Percentiles rank a stretch among this genome's conserved stretches.
These are phyloP conservation scores for Aeoliscus strigatus DNA, from an alignment of 2,797 vertebrate species.

Conservation along the genomic window DNA sequence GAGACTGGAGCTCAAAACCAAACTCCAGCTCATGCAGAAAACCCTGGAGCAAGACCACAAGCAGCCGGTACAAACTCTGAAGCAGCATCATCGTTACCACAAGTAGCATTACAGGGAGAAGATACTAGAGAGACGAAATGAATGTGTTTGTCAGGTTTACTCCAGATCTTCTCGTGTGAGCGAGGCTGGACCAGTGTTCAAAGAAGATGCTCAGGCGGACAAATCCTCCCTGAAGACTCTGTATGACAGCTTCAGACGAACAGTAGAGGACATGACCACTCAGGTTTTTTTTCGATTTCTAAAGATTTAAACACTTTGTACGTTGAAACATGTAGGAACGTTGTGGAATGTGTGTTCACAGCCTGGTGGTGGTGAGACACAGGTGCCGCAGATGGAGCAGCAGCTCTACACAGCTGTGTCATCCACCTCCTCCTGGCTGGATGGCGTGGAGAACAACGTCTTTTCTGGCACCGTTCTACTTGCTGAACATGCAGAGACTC, in stretches of 20 bases:
- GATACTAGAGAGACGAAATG: neutral
- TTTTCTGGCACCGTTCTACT: conserved; percentile 79
- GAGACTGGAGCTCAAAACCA: conserved; percentile 85
- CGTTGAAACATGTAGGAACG: neutral
- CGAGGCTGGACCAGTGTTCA: conserved; percentile 73
- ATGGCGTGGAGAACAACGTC: conserved; percentile 84
- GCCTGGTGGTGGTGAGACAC: conserved; percentile 63
- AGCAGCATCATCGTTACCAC: neutral
- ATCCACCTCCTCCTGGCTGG: conserved; percentile 87
- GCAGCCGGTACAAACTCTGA: conserved; percentile 73
- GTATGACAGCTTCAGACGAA: conserved; percentile 79
- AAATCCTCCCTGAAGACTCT: conserved; percentile 78
- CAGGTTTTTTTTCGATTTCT: conserved; percentile 39
- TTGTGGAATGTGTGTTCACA: conserved; percentile 15
- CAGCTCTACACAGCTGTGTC: conserved; percentile 85
- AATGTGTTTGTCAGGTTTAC: conserved; percentile 72
- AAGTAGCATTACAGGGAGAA: neutral
- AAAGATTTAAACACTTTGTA: neutral
- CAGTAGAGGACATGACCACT: conserved; percentile 75
- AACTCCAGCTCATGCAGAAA: conserved; percentile 84
- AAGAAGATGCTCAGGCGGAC: conserved; percentile 74
- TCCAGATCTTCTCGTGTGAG: conserved; percentile 80
- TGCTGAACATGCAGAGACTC: conserved; percentile 79
- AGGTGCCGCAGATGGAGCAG: conserved; percentile 78
- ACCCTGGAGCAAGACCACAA: conserved; percentile 86